These are phyloP conservation scores for Luidia sarsii DNA, from an alignment of 53 echinoderm and acorn worm genomes.

Conservation along the genomic window DNA sequence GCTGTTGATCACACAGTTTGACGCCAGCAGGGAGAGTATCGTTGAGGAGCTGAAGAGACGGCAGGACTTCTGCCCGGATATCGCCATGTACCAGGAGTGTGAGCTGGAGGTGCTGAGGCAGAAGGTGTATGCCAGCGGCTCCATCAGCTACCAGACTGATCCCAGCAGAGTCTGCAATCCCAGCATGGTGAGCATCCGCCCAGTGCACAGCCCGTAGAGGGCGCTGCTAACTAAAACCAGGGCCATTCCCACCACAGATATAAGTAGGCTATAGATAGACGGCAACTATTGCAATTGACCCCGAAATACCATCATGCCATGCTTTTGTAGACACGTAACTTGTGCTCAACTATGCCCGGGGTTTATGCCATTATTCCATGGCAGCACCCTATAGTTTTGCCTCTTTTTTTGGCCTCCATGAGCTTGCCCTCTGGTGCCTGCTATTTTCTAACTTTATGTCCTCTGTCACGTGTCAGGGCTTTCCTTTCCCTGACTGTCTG, in stretches of 20 bases:
- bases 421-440: too few relatives aligned
- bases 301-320: too few relatives aligned
- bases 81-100: constrained; percentile 22
- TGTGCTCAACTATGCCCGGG: too few relatives aligned
- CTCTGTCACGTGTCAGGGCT: too few relatives aligned
- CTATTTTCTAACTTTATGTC: too few relatives aligned
- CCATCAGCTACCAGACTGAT: constrained; percentile 3
- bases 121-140: constrained; percentile 36
- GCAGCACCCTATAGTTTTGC: too few relatives aligned
- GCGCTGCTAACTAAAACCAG: neutral
- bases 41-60: constrained; percentile 13
- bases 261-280: neutral
- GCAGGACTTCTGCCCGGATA: constrained; percentile 31
- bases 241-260: neutral
- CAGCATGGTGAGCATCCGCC: constrained; percentile 10
- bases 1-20: constrained; percentile 19
- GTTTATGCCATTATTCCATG: too few relatives aligned
- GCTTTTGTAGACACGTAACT: too few relatives aligned
- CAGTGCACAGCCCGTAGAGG: too few relatives aligned
- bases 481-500: too few relatives aligned
- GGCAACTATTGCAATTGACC: too few relatives aligned
- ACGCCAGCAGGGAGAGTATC: constrained; percentile 2
- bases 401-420: too few relatives aligned
- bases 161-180: constrained; percentile 20
- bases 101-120: constrained; percentile 54